Evolutionary conservation across 2,797 vertebrate genomes (phyloP), one percentile per base, ranked within the genome.

Genomic region (Thripadectes ignobilis): DNA sequence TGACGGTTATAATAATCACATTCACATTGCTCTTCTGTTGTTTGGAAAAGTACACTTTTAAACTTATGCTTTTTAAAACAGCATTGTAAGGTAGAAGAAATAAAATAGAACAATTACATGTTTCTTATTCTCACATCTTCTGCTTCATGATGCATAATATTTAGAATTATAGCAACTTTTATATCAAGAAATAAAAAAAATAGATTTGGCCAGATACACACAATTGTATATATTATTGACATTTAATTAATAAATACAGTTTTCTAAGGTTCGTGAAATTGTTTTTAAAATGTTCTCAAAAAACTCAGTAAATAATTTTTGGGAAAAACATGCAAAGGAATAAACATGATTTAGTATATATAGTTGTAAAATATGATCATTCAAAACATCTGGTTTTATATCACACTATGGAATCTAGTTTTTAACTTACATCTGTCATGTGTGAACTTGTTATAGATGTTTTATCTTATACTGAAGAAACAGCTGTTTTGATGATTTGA

Each of bases 371-470:
- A 96, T 97, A 97, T 96, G 97, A 96, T 98, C 97, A 97, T 97
- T 98, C 97, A 97, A 98, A 98, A 98, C 98, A 98, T 97, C 98
- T 98, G 98, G 87, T 97, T 98, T 98, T 97, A 89, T 88, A 94
- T 98, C 97, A 97, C 97, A 98, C 98, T 97, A 46, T 89, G 79
- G 86, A 97, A 97, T 97, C 97, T 95, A 97, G 95, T 72, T 98
- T 98, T 97, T 97, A 97, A 82, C 96, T 97, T 97, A 82, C 98
- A 98, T 98, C 98, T 98, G 98, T 97, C 97, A 98, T 97, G 98
- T 98, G 98, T 98, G 98, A 98, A 98, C 97, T 98, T 98, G 97
- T 98, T 98, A 98, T 97, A 96, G 97, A 98, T 98, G 97, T 98
- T 98, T 98, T 98, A 97, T 97, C 97, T 97, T 97, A 95, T 96